Evolutionary conservation across 2,888 invertebrate species (phyloP).

Genomic region (Zygothrica quintamaculata): DNA sequence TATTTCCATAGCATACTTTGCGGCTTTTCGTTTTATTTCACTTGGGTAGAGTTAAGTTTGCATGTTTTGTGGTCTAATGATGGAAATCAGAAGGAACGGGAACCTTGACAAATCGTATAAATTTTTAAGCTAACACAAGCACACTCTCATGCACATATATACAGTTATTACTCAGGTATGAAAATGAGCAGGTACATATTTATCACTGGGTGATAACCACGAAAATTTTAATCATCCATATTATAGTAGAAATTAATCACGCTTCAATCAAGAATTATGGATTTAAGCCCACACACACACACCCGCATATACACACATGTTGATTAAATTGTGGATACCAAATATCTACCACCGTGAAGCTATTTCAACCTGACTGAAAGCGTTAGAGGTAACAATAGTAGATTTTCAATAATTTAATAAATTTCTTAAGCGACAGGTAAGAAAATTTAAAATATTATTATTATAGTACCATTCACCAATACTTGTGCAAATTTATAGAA

Average conservation of each 20-base stretch:
- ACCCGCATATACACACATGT: background rate
- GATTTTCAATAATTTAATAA: no score
- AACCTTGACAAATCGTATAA: background rate
- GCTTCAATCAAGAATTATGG: background rate
- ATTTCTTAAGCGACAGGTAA: no score
- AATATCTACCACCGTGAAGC: no score
- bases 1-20: constrained; percentile 1
- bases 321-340: background rate
- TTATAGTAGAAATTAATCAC: background rate
- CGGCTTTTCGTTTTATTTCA: constrained; percentile 20
- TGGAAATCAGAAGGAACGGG: background rate
- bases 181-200: background rate
- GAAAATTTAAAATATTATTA: no score
- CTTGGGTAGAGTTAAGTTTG: constrained; percentile 17
- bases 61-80: background rate
- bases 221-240: background rate
- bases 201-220: background rate
- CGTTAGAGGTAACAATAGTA: no score
- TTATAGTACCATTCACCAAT: no score
- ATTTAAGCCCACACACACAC: background rate
- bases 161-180: background rate
- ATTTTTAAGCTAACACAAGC: no score
- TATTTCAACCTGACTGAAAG: no score
- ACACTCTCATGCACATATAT: no score
- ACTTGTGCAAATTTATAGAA: no score